Conservation (phyloP, 2,797 vertebrate species). For the Sebastes baramenuke region DNA sequence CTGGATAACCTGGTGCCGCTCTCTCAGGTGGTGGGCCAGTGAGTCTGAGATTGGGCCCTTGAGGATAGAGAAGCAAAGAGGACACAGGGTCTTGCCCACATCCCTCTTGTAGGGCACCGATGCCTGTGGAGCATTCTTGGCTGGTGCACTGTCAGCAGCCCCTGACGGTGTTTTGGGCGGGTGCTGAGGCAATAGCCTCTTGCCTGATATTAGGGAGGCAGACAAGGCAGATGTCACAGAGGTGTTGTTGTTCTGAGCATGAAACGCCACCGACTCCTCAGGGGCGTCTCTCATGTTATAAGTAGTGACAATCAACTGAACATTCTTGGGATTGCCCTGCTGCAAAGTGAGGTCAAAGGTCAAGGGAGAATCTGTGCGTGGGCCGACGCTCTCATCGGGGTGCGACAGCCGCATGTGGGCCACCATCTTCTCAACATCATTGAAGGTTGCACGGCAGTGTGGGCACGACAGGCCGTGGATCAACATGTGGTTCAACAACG, state of each 20-base stretch:
- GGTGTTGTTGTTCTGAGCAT: constrained; percentile 89
- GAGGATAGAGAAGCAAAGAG: constrained; percentile 97
- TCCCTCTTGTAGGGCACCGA: constrained; percentile 98
- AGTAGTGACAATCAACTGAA: constrained; percentile 96
- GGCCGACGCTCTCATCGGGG: constrained; percentile 91
- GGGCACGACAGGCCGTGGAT: constrained; percentile 97
- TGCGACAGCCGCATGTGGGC: constrained; percentile 96
- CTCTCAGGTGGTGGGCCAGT: constrained; percentile 94
- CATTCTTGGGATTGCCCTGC: constrained; percentile 97
- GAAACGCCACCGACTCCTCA: constrained; percentile 95
- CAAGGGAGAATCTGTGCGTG: constrained; percentile 94
- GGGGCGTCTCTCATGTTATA: constrained; percentile 97
- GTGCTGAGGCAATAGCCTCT: constrained; percentile 68
- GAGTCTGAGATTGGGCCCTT: constrained; percentile 98
- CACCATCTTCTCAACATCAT: constrained; percentile 99
- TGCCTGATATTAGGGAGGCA: constrained; percentile 61
- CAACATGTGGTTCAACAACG: constrained; percentile 96
- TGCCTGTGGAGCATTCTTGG: constrained; percentile 88
- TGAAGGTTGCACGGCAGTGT: constrained; percentile 96
- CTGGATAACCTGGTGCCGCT: constrained; percentile 97
- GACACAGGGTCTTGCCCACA: constrained; percentile 97
- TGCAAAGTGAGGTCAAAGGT: constrained; percentile 98
- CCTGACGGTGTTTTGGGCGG: constrained; percentile 86
- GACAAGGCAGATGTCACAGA: constrained; percentile 77
- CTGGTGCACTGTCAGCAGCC: constrained; percentile 80